A percentile compares a stretch with the other conserved stretches of the same genome.
These are phyloP conservation scores for Acrocephalus arundinaceus DNA, from an alignment of 2,113 vertebrate genomes.

Conservation along the genomic window DNA sequence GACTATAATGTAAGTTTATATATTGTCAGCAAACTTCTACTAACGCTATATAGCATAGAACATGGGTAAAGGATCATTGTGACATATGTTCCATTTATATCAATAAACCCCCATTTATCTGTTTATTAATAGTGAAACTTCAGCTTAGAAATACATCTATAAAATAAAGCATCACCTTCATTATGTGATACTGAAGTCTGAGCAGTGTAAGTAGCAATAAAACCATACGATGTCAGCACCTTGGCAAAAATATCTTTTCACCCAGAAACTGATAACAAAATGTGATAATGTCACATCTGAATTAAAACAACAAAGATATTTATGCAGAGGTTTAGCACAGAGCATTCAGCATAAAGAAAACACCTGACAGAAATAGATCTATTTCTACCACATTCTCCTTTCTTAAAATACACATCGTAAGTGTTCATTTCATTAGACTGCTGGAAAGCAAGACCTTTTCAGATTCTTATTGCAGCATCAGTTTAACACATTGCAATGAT, in stretches of 20 bases:
- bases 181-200: background rate
- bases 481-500: background rate
- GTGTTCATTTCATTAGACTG: background rate
- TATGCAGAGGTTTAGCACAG: background rate
- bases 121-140: constrained; percentile 2
- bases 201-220: background rate
- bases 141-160: background rate
- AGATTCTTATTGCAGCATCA: background rate
- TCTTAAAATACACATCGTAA: background rate
- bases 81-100: background rate
- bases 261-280: background rate
- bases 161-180: background rate
- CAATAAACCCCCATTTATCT: background rate
- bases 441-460: background rate
- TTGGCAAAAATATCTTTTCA: background rate
- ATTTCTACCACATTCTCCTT: background rate
- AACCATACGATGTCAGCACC: background rate
- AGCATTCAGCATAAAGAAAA: background rate
- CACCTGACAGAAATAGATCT: background rate
- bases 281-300: background rate
- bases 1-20: background rate
- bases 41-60: background rate
- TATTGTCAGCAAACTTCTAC: background rate
- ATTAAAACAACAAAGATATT: constrained; percentile 8
- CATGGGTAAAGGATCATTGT: background rate